phyloP scores from a whole-genome alignment of 2,113 vertebrate genomes.

The Aythya baeri region DNA sequence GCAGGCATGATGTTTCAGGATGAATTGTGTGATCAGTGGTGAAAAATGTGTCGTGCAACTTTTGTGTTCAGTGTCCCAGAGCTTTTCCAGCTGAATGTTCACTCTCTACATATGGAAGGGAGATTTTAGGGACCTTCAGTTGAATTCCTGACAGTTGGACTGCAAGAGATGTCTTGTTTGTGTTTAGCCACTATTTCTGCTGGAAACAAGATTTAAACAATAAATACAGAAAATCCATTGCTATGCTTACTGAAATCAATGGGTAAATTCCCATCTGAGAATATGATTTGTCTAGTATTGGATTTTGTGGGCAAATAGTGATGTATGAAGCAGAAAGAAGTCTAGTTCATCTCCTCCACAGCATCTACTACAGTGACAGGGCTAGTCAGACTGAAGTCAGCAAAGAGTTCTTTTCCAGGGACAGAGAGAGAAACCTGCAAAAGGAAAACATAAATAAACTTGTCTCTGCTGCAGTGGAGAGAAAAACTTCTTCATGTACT shows the following conservation, averaged over 20 bases:
- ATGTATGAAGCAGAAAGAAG: not conserved
- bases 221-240: not conserved
- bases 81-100: not conserved
- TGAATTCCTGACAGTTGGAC: not conserved
- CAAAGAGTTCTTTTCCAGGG: not conserved
- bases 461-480: not conserved
- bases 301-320: conserved; percentile 1
- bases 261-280: not conserved
- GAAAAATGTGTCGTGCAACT: not conserved
- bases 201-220: not conserved
- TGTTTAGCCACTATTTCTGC: not conserved
- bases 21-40: not conserved
- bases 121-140: not conserved
- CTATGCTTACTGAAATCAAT: not conserved
- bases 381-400: conserved; percentile 7
- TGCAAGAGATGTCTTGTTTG: not conserved
- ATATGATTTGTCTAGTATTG: not conserved
- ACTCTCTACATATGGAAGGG: not conserved
- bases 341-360: not conserved
- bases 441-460: not conserved
- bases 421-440: not conserved
- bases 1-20: not conserved
- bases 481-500: not conserved
- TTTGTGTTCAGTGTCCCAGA: not conserved
- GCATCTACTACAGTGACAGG: not conserved